Evolutionary conservation across 2,113 vertebrate genomes (phyloP), one percentile per base, ranked within the genome.

Genomic region (Chionodraco myersi): DNA sequence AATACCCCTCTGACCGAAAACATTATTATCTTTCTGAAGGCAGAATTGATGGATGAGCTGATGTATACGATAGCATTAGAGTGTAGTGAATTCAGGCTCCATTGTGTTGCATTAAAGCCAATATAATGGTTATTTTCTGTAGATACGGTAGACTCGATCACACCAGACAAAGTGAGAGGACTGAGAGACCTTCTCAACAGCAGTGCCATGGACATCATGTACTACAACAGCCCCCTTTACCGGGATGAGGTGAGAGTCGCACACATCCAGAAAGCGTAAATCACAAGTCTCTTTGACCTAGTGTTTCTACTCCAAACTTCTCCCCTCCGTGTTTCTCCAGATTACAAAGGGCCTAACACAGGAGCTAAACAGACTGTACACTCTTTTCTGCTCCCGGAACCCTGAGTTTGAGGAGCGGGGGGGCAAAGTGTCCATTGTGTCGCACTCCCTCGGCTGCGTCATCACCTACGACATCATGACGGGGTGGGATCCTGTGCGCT

Each of bases 191-290:
- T 99, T 88, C 94, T 99, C 64, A 99, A 99, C 95, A 99, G 98
- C 94, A 99, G 98, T 6, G 98, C 98, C 2, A 99, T 99, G 98
- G 98, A 99, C 91, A 99, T 99, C 92, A 99, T 99, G 98, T 99
- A 99, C 90, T 99, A 99, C 57, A 99, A 98, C 56, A 99, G 98
- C 45, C 97, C 98, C 1, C 97, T 99, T 6, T 99, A 99, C 85
- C 95, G 97, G 78, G 97, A 98, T 62, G 97, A 98, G 92, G 97
- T 98, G 48, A 94, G 95, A 75, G 15, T 72, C 0, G 6, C 26
- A 10, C 9, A 14, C 41, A 30, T 66, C 16, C 1, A 7, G 10
- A 52, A 41, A 30, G 3, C 30, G 30, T 30, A 30, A 30, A 11
- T 23, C 4, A 34, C 0, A 49, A 1, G 13, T 74, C 23, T 5